These are phyloP conservation scores for Lutraria lutraria DNA, from an alignment of 2,888 invertebrate species.

Conservation along the genomic window DNA sequence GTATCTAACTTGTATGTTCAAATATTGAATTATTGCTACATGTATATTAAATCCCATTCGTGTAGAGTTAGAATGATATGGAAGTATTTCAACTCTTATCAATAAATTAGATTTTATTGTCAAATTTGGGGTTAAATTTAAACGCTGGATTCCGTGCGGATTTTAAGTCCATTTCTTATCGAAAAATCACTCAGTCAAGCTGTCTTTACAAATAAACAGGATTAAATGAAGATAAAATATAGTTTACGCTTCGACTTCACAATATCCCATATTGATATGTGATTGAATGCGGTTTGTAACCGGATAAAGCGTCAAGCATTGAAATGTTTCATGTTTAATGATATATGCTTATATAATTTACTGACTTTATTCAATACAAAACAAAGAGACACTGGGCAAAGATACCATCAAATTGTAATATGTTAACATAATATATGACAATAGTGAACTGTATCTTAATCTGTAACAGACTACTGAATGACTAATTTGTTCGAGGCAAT, in stretches of 20 bases:
- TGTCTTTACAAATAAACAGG: slow-evolving; percentile 14
- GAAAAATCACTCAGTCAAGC: slow-evolving; percentile 34
- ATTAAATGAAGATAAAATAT: slow-evolving; percentile 27
- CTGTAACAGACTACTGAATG: not conserved
- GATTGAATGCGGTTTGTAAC: slow-evolving; percentile 7
- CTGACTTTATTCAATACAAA: not conserved
- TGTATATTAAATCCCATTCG: not conserved
- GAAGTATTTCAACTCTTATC: slow-evolving; percentile 3
- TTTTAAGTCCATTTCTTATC: slow-evolving; percentile 29
- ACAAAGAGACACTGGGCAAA: not conserved
- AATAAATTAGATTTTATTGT: not conserved
- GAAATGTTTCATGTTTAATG: not conserved
- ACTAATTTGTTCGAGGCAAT: not conserved
- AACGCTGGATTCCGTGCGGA: not conserved
- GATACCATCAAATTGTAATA: slow-evolving; percentile 18
- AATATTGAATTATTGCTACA: not conserved
- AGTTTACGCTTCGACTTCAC: not conserved
- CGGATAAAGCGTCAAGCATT: not conserved
- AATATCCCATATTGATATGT: slow-evolving; percentile 22
- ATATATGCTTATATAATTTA: slow-evolving; percentile 31
- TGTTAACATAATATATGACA: slow-evolving; percentile 7
- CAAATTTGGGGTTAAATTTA: not conserved
- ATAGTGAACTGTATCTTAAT: not conserved
- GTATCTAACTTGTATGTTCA: not conserved
- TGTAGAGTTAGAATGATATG: not conserved